phyloP scores from a whole-genome alignment of 92 coral and sea anemone genomes.

The Zoanthus sociatus region DNA sequence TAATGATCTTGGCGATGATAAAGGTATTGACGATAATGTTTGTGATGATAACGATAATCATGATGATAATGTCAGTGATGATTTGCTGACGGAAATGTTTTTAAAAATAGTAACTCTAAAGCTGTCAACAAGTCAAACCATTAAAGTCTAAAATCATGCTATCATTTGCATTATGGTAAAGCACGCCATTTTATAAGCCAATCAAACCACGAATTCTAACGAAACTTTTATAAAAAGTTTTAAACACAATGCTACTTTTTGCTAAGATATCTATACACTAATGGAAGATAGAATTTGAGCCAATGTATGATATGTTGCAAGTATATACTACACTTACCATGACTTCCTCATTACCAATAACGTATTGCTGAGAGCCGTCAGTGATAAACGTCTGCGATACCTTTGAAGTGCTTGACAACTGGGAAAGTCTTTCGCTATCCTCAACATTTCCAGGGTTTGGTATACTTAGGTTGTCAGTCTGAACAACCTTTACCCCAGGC shows the following conservation, averaged over 20 bases:
- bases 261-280: too few relatives aligned
- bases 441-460: conserved; percentile 65
- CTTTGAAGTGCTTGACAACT: conserved; percentile 56
- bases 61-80: not conserved
- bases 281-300: too few relatives aligned
- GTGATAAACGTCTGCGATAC: conserved; percentile 55
- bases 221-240: too few relatives aligned
- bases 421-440: conserved; percentile 48
- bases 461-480: conserved; percentile 39
- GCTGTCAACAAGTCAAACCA: too few relatives aligned
- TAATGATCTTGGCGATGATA: not conserved
- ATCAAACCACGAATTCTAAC: too few relatives aligned
- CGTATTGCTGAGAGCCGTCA: conserved; percentile 32
- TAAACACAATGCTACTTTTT: not conserved
- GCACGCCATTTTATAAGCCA: too few relatives aligned
- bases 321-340: not conserved
- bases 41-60: not conserved
- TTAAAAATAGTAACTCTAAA: too few relatives aligned
- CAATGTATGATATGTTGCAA: not conserved
- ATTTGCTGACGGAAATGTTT: not conserved
- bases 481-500: conserved; percentile 15
- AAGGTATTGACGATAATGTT: not conserved
- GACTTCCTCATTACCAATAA: conserved; percentile 31
- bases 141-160: too few relatives aligned
- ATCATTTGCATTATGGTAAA: too few relatives aligned